Percentiles rank a stretch among this genome's conserved stretches.
Conservation (phyloP, 1,140 invertebrate genomes). For the Sarcophaga peregrina region DNA sequence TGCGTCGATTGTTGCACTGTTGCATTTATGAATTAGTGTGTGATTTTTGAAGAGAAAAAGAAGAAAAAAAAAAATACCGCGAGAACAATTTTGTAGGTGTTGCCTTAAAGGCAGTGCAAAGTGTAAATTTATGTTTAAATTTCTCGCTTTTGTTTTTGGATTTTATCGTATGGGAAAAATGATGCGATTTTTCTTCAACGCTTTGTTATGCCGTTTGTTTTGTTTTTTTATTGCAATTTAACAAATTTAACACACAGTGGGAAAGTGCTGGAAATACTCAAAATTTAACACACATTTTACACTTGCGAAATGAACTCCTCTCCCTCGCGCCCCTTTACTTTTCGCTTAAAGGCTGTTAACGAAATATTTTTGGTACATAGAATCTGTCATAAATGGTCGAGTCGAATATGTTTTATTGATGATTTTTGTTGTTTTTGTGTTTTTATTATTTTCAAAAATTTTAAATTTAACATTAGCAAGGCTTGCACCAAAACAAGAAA, state of each 20-base stretch:
- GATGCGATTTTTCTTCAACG: constrained; percentile 45
- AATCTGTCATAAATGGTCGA: neutral
- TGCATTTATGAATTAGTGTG: constrained; percentile 40
- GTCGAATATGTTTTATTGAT: neutral
- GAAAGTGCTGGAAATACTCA: neutral
- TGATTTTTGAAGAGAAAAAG: constrained; percentile 5
- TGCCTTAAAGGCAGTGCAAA: constrained; percentile 65
- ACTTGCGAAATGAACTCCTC: neutral
- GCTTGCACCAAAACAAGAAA: neutral
- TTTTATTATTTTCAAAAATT: neutral
- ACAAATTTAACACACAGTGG: neutral
- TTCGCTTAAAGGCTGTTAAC: neutral
- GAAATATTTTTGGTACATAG: neutral
- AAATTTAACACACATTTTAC: constrained; percentile 5
- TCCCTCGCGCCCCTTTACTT: neutral
- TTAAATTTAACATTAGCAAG: neutral
- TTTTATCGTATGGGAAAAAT: constrained; percentile 65
- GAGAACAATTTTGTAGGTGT: constrained; percentile 60
- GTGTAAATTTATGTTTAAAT: constrained; percentile 64
- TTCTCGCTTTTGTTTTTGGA: constrained; percentile 47
- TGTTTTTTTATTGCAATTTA: constrained; percentile 55
- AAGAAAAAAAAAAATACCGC: neutral
- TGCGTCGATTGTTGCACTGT: constrained; percentile 7
- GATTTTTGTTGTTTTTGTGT: neutral
- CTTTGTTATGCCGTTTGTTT: constrained; percentile 53